These are phyloP conservation scores for Acanthopagrus latus DNA, from an alignment of 2,797 vertebrate species.

Conservation along the genomic window DNA sequence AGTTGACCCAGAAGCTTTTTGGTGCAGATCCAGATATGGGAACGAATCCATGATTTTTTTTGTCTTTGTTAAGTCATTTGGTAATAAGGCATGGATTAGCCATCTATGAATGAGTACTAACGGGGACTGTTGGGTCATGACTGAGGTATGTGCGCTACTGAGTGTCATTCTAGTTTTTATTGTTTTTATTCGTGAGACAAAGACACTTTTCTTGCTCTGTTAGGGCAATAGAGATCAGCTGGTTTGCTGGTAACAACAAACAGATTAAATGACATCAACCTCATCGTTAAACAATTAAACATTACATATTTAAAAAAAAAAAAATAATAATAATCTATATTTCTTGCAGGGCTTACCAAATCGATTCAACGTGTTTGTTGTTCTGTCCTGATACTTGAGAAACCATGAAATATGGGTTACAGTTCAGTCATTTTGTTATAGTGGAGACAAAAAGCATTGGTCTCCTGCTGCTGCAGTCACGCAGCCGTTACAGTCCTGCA, in stretches of 20 bases:
- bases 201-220: background rate
- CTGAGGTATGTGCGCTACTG: too few species aligned
- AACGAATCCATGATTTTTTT: too few species aligned
- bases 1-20: too few species aligned
- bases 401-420: background rate
- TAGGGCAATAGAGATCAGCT: background rate
- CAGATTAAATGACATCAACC: background rate
- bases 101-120: too few species aligned
- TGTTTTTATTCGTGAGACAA: background rate
- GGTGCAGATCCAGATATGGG: too few species aligned
- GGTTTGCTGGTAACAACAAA: background rate
- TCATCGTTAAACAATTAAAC: background rate
- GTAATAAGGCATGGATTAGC: too few species aligned
- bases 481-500: slow-evolving; percentile 44
- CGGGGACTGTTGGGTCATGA: too few species aligned
- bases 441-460: slow-evolving; percentile 3
- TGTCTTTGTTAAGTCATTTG: too few species aligned
- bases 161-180: background rate
- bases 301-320: background rate
- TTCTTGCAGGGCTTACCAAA: background rate
- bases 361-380: background rate
- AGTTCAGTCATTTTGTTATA: background rate
- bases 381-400: background rate
- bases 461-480: slow-evolving; percentile 31
- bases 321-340: background rate